Evolutionary conservation across 2,113 vertebrate species (phyloP).

Genomic region (Scortum barcoo): DNA sequence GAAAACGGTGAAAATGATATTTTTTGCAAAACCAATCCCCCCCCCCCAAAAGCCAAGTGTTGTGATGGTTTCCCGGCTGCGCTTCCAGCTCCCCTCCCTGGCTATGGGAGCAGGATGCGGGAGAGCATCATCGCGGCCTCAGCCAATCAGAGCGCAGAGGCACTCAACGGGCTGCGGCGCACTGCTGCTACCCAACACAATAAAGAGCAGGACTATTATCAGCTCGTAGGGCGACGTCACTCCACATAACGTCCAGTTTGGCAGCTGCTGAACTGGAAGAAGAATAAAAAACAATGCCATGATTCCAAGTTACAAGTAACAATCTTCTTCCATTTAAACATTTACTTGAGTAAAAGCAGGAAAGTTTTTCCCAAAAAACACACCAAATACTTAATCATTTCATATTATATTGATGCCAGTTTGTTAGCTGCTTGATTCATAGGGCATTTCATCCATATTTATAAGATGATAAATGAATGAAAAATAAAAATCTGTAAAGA

Average conservation of each 20-base stretch:
- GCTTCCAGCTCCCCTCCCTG: slow-evolving; percentile 54
- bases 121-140: slow-evolving; percentile 69
- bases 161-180: slow-evolving; percentile 58
- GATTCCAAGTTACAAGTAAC: not conserved
- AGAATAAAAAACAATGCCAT: not conserved
- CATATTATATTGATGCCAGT: no score
- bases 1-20: slow-evolving; percentile 1
- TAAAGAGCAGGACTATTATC: slow-evolving; percentile 13
- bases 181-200: slow-evolving; percentile 68
- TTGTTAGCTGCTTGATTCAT: no score
- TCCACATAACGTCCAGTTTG: not conserved
- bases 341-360: not conserved
- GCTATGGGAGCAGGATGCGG: slow-evolving; percentile 68
- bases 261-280: not conserved
- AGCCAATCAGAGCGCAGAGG: slow-evolving; percentile 77
- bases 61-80: slow-evolving; percentile 62
- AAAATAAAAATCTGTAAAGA: no score
- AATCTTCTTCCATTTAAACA: not conserved
- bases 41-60: slow-evolving; percentile 32
- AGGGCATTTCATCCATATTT: no score
- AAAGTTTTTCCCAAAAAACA: no score
- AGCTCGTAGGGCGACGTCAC: slow-evolving; percentile 25
- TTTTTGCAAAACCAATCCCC: no score
- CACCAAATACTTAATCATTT: no score
- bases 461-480: no score